Evolutionary conservation across 2,113 vertebrate species (phyloP).

Genomic region (Erpornis zantholeuca): DNA sequence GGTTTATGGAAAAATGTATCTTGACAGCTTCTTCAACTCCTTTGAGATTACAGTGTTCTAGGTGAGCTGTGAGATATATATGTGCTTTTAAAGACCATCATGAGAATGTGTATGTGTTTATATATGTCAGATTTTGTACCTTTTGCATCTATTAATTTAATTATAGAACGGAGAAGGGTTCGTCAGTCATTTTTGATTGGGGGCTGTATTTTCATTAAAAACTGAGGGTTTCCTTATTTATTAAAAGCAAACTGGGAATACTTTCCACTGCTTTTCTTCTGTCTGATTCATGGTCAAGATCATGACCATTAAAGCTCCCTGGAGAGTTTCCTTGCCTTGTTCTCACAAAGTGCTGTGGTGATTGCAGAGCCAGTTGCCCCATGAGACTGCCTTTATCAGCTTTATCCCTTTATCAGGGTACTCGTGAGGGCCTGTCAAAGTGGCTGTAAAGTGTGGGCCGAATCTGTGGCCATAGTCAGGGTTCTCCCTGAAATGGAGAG

Average conservation of each 20-base stretch:
- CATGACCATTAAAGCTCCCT: fast-evolving
- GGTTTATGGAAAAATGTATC: neutral
- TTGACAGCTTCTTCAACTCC: neutral
- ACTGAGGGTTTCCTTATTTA: neutral
- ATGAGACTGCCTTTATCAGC: neutral
- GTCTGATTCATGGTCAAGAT: neutral
- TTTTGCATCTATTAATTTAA: neutral
- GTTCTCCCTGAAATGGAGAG: neutral
- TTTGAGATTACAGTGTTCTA: neutral
- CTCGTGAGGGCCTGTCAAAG: neutral
- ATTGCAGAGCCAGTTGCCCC: neutral
- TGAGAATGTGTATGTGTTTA: neutral
- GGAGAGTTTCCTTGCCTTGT: neutral
- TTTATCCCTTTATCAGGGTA: too few species aligned
- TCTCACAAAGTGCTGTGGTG: neutral
- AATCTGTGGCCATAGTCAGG: neutral
- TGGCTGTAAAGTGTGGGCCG: neutral
- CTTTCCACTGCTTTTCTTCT: neutral
- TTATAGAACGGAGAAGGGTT: neutral
- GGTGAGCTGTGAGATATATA: neutral
- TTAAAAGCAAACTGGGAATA: neutral
- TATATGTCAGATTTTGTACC: neutral
- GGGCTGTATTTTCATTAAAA: neutral
- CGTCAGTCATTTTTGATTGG: neutral
- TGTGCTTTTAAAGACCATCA: neutral